phyloP scores from a whole-genome alignment of 1,140 invertebrate genomes.

The Aphaenogaster floridana region DNA sequence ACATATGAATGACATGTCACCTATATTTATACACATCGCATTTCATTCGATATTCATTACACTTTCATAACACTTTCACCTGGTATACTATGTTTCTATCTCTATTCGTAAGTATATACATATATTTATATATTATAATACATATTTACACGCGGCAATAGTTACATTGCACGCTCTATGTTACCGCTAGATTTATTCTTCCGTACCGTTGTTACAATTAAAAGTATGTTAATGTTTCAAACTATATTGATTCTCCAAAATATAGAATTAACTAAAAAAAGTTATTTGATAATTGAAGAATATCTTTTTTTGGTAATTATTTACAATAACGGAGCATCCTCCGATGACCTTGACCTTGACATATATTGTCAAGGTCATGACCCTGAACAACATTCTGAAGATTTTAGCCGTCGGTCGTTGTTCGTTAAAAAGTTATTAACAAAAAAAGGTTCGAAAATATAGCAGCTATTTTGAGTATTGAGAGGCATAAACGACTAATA shows the following conservation, averaged over 20 bases:
- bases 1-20: slow-evolving; percentile 23
- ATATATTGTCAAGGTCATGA: too few relatives aligned
- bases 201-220: neutral
- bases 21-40: slow-evolving; percentile 37
- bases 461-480: too few relatives aligned
- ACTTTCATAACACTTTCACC: slow-evolving; percentile 18
- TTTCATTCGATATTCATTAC: slow-evolving; percentile 28
- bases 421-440: too few relatives aligned
- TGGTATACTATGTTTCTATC: slow-evolving; percentile 51
- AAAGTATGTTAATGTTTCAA: neutral
- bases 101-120: slow-evolving; percentile 72
- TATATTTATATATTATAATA: slow-evolving; percentile 30
- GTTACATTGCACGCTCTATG: slow-evolving; percentile 30
- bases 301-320: neutral
- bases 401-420: too few relatives aligned
- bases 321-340: too few relatives aligned
- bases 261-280: neutral
- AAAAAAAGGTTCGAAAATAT: too few relatives aligned
- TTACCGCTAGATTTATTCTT: neutral
- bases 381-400: too few relatives aligned
- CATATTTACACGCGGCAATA: slow-evolving; percentile 21
- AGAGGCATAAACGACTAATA: too few relatives aligned
- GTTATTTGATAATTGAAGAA: neutral
- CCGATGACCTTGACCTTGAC: too few relatives aligned
- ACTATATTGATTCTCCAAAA: slow-evolving; percentile 7